Evolutionary conservation across 2,888 invertebrate species (phyloP).

Genomic region (Tolmerus cingulatus): DNA sequence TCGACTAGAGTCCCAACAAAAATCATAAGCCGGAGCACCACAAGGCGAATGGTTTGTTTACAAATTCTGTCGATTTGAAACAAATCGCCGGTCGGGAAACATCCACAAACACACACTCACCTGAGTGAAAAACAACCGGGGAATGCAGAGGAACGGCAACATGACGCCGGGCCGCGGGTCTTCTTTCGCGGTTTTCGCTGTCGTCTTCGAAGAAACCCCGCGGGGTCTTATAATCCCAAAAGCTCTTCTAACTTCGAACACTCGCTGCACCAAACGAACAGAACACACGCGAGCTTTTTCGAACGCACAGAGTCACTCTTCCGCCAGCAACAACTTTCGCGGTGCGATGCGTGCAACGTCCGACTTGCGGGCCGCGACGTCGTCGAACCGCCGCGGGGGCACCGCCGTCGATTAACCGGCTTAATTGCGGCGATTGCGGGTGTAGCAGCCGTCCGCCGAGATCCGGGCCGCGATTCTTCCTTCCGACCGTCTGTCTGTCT

Average conservation of each 20-base stretch:
- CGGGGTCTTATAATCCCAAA: background rate
- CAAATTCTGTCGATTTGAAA: background rate
- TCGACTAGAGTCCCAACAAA: background rate
- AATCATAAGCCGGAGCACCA: background rate
- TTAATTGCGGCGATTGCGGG: background rate
- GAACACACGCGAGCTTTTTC: background rate
- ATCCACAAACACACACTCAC: background rate
- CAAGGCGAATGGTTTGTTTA: background rate
- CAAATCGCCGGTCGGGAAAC: background rate
- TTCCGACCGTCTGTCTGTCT: background rate
- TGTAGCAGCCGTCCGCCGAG: background rate
- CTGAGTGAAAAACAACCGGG: constrained; percentile 25
- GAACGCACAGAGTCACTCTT: background rate
- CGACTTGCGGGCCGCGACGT: background rate
- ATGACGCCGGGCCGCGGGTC: background rate
- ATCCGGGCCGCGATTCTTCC: background rate
- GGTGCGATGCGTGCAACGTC: background rate
- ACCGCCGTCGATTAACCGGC: background rate
- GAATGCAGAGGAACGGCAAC: constrained; percentile 32
- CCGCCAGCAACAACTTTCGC: background rate
- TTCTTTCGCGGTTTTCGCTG: background rate
- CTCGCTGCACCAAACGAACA: background rate
- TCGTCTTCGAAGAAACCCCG: background rate
- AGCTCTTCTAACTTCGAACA: background rate
- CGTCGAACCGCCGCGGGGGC: background rate